Percentiles rank a stretch among this genome's conserved stretches.
phyloP scores from a whole-genome alignment of 2,113 vertebrate genomes.

The Coptodon rendalli region DNA sequence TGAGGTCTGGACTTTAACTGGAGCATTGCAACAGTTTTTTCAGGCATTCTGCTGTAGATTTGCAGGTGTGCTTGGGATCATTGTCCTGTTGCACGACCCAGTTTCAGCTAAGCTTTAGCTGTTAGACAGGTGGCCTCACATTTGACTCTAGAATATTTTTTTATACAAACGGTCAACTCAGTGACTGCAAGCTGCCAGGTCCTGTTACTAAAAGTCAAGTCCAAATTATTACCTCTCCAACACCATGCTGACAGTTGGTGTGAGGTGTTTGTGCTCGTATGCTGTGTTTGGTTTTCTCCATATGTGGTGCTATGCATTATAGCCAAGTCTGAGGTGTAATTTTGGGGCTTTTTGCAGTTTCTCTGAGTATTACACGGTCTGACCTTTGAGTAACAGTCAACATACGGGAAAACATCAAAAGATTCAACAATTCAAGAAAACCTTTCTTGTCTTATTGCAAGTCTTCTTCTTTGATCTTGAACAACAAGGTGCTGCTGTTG shows the following conservation, averaged over 20 bases:
- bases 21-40: not conserved
- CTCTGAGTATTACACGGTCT: rapidly evolving
- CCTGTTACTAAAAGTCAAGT: not conserved
- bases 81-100: not conserved
- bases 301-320: not conserved
- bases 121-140: not conserved
- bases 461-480: not conserved
- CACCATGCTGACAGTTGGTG: not conserved
- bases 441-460: rapidly evolving
- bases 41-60: not conserved
- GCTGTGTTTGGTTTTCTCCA: not conserved
- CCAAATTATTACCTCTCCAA: not conserved
- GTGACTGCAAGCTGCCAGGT: not conserved
- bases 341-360: not conserved
- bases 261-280: not conserved
- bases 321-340: not conserved
- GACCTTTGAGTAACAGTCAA: not conserved
- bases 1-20: not conserved
- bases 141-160: not conserved
- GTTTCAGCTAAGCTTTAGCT: not conserved
- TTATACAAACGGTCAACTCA: not conserved
- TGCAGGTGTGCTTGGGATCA: not conserved
- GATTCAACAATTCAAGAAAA: not conserved
- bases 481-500: not conserved
- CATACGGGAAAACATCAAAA: not conserved